Conservation (phyloP, 1,140 invertebrate species). For the Phocides pigmalion region DNA sequence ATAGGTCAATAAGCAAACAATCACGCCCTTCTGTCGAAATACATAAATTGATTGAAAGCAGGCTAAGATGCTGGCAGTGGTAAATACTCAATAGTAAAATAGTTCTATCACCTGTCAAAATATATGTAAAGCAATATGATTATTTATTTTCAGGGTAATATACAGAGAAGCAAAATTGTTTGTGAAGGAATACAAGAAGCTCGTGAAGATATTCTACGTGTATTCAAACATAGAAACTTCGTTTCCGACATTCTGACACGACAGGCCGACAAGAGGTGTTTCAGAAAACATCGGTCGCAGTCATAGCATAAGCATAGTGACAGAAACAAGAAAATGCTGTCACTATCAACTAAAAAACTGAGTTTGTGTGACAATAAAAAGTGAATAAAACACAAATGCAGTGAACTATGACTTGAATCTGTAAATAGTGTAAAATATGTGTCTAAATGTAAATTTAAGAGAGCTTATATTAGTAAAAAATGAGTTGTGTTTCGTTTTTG, state of each 20-base stretch:
- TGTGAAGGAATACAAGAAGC: conserved; percentile 96
- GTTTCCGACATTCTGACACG: conserved; percentile 95
- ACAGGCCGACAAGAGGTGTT: conserved; percentile 94
- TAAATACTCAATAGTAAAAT: too few species aligned
- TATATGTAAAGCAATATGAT: too few species aligned
- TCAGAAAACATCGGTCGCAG: conserved; percentile 90
- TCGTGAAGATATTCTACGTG: conserved; percentile 92
- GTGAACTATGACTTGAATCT: conserved; percentile 24
- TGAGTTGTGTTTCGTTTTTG: conserved; percentile 51
- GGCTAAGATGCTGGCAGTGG: too few species aligned
- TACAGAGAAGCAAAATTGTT: conserved; percentile 96
- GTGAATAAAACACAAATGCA: conserved; percentile 8
- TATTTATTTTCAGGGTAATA: conserved; percentile 89
- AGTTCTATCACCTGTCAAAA: too few species aligned
- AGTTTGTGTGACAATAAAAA: conserved; percentile 30
- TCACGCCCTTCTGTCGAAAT: too few species aligned
- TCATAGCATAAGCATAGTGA: conserved; percentile 63
- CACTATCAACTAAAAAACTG: conserved; percentile 30
- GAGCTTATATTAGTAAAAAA: conserved; percentile 42
- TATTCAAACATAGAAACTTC: conserved; percentile 95
- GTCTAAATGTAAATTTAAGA: conserved; percentile 35
- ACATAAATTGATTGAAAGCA: too few species aligned
- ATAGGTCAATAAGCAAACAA: too few species aligned
- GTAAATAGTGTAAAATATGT: conserved; percentile 50
- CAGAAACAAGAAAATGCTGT: conserved; percentile 39